These are phyloP conservation scores for Abrostola triplasia DNA, from an alignment of 2,888 invertebrate species.

Conservation along the genomic window DNA sequence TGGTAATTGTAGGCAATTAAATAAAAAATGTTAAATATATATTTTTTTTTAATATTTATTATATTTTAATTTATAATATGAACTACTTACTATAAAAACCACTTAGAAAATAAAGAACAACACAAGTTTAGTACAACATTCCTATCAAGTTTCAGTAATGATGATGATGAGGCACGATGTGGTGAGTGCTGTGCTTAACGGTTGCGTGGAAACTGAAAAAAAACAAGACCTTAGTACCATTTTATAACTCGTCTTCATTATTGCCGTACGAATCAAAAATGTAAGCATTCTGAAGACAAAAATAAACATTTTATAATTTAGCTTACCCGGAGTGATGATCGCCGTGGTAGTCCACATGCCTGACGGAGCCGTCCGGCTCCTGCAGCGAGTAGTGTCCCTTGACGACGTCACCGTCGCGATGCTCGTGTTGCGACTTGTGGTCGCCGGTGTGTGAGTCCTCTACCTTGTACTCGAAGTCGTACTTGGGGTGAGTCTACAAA, in stretches of 20 bases:
- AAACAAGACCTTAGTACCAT: conserved; percentile 5
- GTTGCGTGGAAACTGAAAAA: conserved; percentile 65
- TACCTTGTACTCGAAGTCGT: conserved; percentile 80
- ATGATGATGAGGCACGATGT: conserved; percentile 59
- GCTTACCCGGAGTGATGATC: conserved; percentile 48
- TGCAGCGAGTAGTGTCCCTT: conserved; percentile 49
- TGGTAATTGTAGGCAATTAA: no score
- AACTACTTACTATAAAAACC: no score
- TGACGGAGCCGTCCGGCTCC: conserved; percentile 55
- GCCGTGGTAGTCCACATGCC: conserved; percentile 36
- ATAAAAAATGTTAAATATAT: no score
- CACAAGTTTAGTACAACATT: no score
- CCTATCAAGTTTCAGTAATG: conserved; percentile 9
- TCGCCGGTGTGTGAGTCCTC: conserved; percentile 83
- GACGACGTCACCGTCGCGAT: conserved; percentile 58
- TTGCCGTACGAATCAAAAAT: no score
- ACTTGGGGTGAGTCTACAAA: conserved; percentile 64
- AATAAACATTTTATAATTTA: no score
- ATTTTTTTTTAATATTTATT: no score
- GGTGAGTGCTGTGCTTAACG: conserved; percentile 61
- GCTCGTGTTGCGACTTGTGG: conserved; percentile 80
- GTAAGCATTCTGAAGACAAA: no score
- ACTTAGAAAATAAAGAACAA: no score
- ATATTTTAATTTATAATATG: no score
- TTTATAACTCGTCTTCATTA: no score